Evolutionary conservation across 2,113 vertebrate species (phyloP).

Genomic region (Colius striatus): DNA sequence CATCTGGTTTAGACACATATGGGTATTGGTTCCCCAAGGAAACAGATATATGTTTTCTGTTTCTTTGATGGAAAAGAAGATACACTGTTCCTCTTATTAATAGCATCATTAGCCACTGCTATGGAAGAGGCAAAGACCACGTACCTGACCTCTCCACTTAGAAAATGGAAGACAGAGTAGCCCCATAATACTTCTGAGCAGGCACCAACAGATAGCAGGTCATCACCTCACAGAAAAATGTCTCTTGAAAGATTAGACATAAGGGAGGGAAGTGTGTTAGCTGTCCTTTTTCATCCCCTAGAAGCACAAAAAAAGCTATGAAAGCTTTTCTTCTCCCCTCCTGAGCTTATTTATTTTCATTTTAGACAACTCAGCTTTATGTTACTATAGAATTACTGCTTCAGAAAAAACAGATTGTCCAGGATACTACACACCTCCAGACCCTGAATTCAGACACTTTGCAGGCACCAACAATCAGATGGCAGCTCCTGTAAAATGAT

Average conservation of each 20-base stretch:
- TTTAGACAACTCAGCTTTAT: neutral
- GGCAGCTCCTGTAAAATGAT: neutral
- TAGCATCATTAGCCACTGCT: neutral
- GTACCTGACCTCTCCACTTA: neutral
- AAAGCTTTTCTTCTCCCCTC: neutral
- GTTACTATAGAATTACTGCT: neutral
- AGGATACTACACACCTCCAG: neutral
- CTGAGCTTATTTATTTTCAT: neutral
- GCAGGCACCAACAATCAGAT: neutral
- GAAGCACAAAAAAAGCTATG: neutral
- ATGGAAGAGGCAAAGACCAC: neutral
- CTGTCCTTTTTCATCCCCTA: neutral
- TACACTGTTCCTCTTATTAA: neutral
- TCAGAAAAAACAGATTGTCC: neutral
- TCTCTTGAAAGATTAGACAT: neutral
- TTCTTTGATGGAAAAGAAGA: neutral
- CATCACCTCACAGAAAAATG: rapidly evolving
- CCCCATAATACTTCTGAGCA: neutral
- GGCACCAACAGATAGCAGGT: neutral
- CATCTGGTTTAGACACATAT: neutral
- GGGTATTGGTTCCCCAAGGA: neutral
- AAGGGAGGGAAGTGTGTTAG: neutral
- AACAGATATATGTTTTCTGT: neutral
- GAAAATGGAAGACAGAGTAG: neutral
- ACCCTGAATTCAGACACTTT: neutral